Percentiles rank a stretch among this genome's conserved stretches.
Evolutionary conservation across 2,888 invertebrate genomes (phyloP).

Genomic region (Nomada ruficornis): DNA sequence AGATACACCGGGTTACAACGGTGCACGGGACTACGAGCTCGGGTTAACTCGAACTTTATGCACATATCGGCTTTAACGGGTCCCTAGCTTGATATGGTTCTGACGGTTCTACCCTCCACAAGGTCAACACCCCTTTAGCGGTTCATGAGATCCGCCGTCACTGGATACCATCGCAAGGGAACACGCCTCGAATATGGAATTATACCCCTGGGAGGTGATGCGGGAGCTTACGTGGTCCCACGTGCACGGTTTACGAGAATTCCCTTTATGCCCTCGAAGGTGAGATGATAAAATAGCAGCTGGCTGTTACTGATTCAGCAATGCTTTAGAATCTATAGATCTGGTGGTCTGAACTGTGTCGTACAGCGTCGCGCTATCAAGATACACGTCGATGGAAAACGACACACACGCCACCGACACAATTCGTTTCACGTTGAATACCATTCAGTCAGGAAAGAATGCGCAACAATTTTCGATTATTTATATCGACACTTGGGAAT

Average conservation of each 20-base stretch:
- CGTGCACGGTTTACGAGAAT: conserved; percentile 62
- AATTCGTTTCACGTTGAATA: too few relatives aligned
- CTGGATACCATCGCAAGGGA: conserved; percentile 21
- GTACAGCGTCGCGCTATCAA: background rate
- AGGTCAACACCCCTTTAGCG: conserved; percentile 45
- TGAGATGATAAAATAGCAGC: conserved; percentile 53
- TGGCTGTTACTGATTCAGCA: conserved; percentile 11
- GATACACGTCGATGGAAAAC: too few relatives aligned
- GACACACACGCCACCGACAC: too few relatives aligned
- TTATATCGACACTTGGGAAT: too few relatives aligned
- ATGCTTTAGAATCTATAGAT: conserved; percentile 22
- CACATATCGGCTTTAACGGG: conserved; percentile 63
- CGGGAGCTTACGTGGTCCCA: conserved; percentile 52
- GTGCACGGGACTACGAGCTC: conserved; percentile 17
- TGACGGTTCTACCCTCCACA: conserved; percentile 38
- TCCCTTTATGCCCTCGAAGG: conserved; percentile 44
- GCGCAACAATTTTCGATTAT: too few relatives aligned
- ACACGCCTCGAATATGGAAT: conserved; percentile 57
- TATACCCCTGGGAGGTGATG: conserved; percentile 54
- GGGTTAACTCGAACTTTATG: conserved; percentile 58
- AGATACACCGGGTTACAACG: conserved; percentile 20
- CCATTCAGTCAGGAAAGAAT: too few relatives aligned
- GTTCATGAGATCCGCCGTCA: conserved; percentile 17
- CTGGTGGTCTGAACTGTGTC: background rate
- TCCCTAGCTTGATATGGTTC: conserved; percentile 39